A percentile compares a stretch with the other conserved stretches of the same genome.
These are phyloP conservation scores for Tor tambroides DNA, from an alignment of 2,113 vertebrate genomes.

Conservation along the genomic window DNA sequence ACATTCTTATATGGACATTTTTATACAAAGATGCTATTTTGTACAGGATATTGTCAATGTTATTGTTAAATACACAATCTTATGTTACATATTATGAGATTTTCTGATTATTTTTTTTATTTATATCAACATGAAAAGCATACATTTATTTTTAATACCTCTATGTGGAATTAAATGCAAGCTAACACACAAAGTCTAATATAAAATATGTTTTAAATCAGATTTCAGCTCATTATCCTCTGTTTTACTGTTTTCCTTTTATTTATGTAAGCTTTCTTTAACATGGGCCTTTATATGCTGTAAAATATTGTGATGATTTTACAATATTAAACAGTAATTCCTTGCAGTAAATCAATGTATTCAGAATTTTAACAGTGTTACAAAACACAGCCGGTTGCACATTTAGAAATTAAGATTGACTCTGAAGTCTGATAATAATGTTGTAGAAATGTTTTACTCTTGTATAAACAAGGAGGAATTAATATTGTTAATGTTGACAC, in stretches of 20 bases:
- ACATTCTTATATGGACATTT: neutral
- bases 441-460: neutral
- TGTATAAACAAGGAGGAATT: neutral
- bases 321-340: neutral
- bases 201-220: neutral
- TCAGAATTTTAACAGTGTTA: neutral
- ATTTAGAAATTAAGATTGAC: neutral
- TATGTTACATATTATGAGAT: conserved; percentile 15
- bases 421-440: neutral
- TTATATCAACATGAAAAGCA: neutral
- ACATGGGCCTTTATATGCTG: neutral
- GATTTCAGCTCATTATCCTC: neutral
- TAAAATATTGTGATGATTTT: neutral
- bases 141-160: neutral
- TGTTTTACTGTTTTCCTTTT: neutral
- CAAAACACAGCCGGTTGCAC: neutral
- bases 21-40: conserved; percentile 30
- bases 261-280: conserved; percentile 16
- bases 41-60: conserved; percentile 22
- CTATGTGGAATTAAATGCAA: neutral
- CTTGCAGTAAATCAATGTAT: neutral
- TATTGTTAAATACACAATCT: neutral
- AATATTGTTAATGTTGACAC: neutral
- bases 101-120: neutral
- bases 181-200: neutral